Percentiles rank a stretch among this genome's conserved stretches.
Conservation (phyloP, 2,113 vertebrate genomes). For the Brienomyrus longianalis region DNA sequence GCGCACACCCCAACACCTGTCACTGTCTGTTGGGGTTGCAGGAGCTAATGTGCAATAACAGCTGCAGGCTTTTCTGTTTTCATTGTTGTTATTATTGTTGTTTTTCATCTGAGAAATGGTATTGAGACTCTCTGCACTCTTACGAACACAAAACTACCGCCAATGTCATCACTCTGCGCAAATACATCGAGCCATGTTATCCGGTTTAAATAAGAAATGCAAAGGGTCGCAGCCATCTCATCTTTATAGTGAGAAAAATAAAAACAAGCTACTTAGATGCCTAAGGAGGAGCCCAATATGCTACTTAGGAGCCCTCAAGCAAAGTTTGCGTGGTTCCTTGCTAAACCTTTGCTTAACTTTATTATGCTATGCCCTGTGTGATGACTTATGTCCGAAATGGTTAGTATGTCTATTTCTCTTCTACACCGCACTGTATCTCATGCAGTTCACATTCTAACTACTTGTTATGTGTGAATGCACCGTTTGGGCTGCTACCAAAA, state of each 20-base stretch:
- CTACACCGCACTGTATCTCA: neutral
- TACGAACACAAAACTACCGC: neutral
- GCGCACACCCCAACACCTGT: slow-evolving; percentile 7
- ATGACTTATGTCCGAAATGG: neutral
- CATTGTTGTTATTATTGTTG: neutral
- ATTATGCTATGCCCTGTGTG: neutral
- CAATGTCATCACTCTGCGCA: neutral
- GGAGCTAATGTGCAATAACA: neutral
- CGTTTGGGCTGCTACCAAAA: neutral
- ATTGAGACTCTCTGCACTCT: neutral
- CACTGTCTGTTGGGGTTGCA: too few relatives aligned
- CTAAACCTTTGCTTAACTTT: neutral
- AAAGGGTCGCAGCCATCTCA: neutral
- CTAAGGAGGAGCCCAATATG: too few relatives aligned
- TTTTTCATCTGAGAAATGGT: neutral
- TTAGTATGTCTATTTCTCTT: neutral
- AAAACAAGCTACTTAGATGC: neutral
- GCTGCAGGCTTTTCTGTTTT: neutral
- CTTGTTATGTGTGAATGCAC: neutral
- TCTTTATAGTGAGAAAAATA: neutral
- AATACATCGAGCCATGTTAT: neutral
- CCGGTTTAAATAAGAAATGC: neutral
- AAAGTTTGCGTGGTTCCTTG: neutral
- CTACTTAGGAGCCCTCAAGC: neutral
- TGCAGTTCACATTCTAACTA: neutral